Base-by-base conservation (phyloP, 2,888 invertebrate species). In the Rhabditoides inermis region DNA sequence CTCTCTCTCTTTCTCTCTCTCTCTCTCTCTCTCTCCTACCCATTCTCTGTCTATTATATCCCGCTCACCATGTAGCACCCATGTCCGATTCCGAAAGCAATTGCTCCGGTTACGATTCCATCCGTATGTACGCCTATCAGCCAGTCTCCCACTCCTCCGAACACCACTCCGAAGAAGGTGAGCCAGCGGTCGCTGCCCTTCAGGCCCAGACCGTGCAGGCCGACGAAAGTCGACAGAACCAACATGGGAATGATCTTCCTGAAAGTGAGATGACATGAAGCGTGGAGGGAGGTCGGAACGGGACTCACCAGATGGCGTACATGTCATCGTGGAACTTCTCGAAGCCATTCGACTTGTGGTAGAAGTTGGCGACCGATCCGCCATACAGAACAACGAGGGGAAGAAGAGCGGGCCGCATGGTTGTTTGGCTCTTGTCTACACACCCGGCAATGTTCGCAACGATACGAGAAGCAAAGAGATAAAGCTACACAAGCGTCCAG, bases 301-400 rank as follows among this genome's bases (percentile, higher is more conserved):
- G n/a, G n/a, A 59, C 61, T 52, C 20, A 69, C 70, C 69, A 65
- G 45, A 64, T 53, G 6, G 63, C 58, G 51, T 70, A 70, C 23
- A 51, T 45, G 22, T 55, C 48, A 30, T 59, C 59, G 53, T 63
- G 53, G 49, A 58, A 60, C 56, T 68, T 65, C 28, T 55, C 50
- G 53, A 71, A 71, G 15, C 72, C 71, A 40, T 64, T 53, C n/a
- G 70, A 69, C 27, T 65, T 56, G 37, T 61, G 53, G 56, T 69
- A 71, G 55, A 72, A 72, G 49, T 68, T 62, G 37, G 56, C 62
- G 50, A 72, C 62, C 22, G n/a, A n/a, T n/a, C n/a, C n/a, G n/a
- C n/a, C n/a, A n/a, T n/a, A n/a, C n/a, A n/a, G n/a, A n/a, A n/a
- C n/a, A n/a, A n/a, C n/a, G n/a, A n/a, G n/a, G n/a, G n/a, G n/a